Evolutionary conservation across 1,140 invertebrate species (phyloP).

Genomic region (Cydia splendana): DNA sequence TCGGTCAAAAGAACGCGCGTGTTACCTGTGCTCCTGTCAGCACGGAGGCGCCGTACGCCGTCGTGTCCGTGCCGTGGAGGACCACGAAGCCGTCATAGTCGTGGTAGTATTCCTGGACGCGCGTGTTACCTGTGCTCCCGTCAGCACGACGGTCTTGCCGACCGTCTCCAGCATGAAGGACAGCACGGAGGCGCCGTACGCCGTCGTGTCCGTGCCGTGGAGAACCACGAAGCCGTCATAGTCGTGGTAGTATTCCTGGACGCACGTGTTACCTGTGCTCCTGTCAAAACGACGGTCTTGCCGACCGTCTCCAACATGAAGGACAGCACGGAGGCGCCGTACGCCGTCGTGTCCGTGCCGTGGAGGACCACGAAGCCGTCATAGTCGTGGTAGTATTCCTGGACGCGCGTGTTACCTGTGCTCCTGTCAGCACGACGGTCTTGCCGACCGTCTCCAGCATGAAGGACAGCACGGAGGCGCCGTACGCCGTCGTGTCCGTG

Average conservation of each 20-base stretch:
- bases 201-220: conserved; percentile 98
- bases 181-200: conserved; percentile 96
- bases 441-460: conserved; percentile 98
- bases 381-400: conserved; percentile 90
- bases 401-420: conserved; percentile 81
- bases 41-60: conserved; percentile 94
- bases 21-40: too few species aligned
- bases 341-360: conserved; percentile 97
- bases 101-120: conserved; percentile 86
- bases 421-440: conserved; percentile 96
- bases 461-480: conserved; percentile 96
- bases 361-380: conserved; percentile 98
- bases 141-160: conserved; percentile 96
- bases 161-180: conserved; percentile 98
- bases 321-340: conserved; percentile 96
- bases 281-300: conserved; percentile 97
- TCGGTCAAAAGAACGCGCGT: too few species aligned
- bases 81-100: conserved; percentile 96
- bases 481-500: conserved; percentile 97
- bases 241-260: conserved; percentile 88
- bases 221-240: conserved; percentile 97
- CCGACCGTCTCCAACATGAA: conserved; percentile 98
- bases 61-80: conserved; percentile 97
- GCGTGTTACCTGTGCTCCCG: conserved; percentile 88
- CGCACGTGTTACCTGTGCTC: conserved; percentile 84